Percentiles rank a stretch among this genome's conserved stretches.
These are phyloP conservation scores for Falco peregrinus DNA, from an alignment of 2,797 vertebrate species.

Conservation along the genomic window DNA sequence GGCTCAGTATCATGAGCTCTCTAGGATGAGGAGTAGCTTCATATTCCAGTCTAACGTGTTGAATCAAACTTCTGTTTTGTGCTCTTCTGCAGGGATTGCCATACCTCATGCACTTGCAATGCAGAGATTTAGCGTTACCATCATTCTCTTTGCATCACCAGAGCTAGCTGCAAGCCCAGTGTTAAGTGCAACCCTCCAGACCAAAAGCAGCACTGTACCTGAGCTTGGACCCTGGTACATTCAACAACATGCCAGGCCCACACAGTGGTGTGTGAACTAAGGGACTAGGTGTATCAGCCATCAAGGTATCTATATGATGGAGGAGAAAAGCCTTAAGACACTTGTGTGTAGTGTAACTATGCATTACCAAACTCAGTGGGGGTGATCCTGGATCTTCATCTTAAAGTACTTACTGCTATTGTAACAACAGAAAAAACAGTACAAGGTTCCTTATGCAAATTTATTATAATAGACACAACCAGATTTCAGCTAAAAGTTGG, in stretches of 20 bases:
- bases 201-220: neutral
- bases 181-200: neutral
- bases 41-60: neutral
- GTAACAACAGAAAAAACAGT: neutral
- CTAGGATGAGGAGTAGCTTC: neutral
- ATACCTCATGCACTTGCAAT: neutral
- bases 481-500: neutral
- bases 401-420: neutral
- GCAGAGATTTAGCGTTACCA: neutral
- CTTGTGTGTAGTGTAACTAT: neutral
- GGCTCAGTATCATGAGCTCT: neutral
- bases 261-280: neutral
- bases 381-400: neutral
- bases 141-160: neutral
- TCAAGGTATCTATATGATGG: too few relatives aligned
- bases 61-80: neutral
- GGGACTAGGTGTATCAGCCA: neutral
- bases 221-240: neutral
- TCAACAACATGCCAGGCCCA: accelerated
- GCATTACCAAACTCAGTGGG: neutral
- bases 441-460: neutral
- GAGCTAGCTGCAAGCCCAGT: neutral
- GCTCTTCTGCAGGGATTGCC: neutral
- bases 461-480: neutral
- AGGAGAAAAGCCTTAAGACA: neutral